Conservation (phyloP, 2,888 invertebrate genomes). For the Agrenia bidenticulata region DNA sequence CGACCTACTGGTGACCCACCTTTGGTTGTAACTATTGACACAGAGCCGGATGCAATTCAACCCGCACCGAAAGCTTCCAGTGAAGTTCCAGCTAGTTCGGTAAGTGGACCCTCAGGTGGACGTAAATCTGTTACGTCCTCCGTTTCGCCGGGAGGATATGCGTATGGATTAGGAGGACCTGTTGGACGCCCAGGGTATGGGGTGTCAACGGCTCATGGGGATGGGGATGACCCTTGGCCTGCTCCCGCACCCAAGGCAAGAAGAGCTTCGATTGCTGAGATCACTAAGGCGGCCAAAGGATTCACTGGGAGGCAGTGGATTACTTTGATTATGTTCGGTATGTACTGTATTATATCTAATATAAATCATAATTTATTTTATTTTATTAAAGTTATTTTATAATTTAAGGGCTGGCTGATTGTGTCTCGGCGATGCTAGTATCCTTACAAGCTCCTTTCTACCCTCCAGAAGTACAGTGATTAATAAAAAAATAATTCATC, state of each 20-base stretch:
- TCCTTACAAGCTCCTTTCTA: conserved; percentile 84
- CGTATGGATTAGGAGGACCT: conserved; percentile 22
- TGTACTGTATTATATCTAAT: too few species aligned
- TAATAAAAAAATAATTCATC: too few species aligned
- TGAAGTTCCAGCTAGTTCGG: neutral
- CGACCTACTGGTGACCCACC: neutral
- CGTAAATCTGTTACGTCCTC: neutral
- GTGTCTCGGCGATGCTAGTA: conserved; percentile 80
- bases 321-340: conserved; percentile 74
- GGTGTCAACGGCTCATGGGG: neutral
- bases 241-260: neutral
- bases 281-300: conserved; percentile 56
- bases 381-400: too few species aligned
- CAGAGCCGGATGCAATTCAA: neutral
- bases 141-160: conserved; percentile 18
- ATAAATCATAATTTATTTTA: too few species aligned
- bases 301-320: conserved; percentile 75
- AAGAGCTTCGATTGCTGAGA: conserved; percentile 22
- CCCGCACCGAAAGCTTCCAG: neutral
- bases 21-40: neutral
- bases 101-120: neutral
- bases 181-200: conserved; percentile 13
- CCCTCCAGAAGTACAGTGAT: conserved; percentile 68
- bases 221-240: conserved; percentile 6
- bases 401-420: conserved; percentile 79